Percentiles rank a stretch among this genome's conserved stretches.
These are phyloP conservation scores for Microchirus variegatus DNA, from an alignment of 2,797 vertebrate genomes.

Conservation along the genomic window DNA sequence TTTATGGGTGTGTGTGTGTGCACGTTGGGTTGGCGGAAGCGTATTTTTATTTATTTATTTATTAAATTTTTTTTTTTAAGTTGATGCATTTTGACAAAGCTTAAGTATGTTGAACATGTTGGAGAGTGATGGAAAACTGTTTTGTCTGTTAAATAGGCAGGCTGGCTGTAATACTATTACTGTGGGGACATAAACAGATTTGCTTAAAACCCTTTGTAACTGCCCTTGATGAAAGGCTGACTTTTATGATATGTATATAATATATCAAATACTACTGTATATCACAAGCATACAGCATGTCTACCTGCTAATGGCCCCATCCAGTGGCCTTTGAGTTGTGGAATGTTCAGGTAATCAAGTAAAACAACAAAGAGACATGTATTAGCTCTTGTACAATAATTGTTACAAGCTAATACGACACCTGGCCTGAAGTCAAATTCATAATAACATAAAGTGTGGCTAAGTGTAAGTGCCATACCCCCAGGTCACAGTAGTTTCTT, in stretches of 20 bases:
- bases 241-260: conserved; percentile 50
- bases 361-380: conserved; percentile 41
- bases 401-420: conserved; percentile 51
- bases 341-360: conserved; percentile 60
- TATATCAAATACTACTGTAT: too few relatives aligned
- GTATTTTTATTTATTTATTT: too few relatives aligned
- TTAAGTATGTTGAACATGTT: conserved; percentile 32
- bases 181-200: conserved; percentile 52
- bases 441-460: not conserved
- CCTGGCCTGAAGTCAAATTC: conserved; percentile 7
- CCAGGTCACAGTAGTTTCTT: not conserved
- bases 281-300: not conserved
- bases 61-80: not conserved
- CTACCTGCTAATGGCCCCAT: conserved; percentile 59
- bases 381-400: conserved; percentile 46
- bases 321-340: conserved; percentile 40
- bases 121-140: conserved; percentile 33
- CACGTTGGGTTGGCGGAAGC: conserved; percentile 1
- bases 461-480: not conserved
- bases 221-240: conserved; percentile 59
- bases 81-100: conserved; percentile 18
- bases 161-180: conserved; percentile 44
- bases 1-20: conserved; percentile 29
- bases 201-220: conserved; percentile 63
- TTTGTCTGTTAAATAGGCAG: conserved; percentile 35